phyloP scores from a whole-genome alignment of 37 sponge, comb jelly and placozoan genomes.

The Lycopodina hypogea region DNA sequence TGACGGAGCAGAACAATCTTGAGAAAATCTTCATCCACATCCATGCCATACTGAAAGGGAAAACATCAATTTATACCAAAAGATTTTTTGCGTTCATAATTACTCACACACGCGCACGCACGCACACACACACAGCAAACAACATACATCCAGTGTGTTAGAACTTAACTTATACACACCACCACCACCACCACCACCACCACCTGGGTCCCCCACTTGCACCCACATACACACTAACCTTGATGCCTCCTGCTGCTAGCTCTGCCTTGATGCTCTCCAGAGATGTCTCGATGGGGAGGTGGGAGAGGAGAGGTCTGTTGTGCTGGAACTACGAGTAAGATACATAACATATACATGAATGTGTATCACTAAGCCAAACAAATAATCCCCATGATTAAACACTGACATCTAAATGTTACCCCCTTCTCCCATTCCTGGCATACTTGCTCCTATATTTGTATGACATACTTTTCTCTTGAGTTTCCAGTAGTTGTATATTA shows the following conservation, averaged over 20 bases:
- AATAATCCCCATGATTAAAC: neutral
- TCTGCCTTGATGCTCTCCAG: constrained; percentile 48
- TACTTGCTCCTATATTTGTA: too few relatives aligned
- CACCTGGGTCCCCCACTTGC: too few relatives aligned
- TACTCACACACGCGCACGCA: neutral
- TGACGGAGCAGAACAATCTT: constrained; percentile 72
- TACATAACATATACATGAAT: neutral
- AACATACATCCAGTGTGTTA: neutral
- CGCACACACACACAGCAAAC: neutral
- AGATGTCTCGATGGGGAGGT: constrained; percentile 51
- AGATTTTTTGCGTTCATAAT: neutral
- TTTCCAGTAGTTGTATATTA: constrained; percentile 90
- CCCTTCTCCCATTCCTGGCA: too few relatives aligned
- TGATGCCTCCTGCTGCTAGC: constrained; percentile 9
- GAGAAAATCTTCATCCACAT: constrained; percentile 51
- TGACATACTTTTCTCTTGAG: constrained; percentile 79
- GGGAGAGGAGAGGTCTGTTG: constrained; percentile 45
- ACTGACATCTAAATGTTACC: neutral
- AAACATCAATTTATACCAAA: neutral
- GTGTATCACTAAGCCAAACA: neutral
- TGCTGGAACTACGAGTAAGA: constrained; percentile 29
- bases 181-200: neutral
- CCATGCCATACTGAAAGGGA: constrained; percentile 20
- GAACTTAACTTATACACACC: neutral
- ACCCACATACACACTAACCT: neutral